phyloP scores from a whole-genome alignment of 2,113 vertebrate species.

The Lanius ludovicianus region DNA sequence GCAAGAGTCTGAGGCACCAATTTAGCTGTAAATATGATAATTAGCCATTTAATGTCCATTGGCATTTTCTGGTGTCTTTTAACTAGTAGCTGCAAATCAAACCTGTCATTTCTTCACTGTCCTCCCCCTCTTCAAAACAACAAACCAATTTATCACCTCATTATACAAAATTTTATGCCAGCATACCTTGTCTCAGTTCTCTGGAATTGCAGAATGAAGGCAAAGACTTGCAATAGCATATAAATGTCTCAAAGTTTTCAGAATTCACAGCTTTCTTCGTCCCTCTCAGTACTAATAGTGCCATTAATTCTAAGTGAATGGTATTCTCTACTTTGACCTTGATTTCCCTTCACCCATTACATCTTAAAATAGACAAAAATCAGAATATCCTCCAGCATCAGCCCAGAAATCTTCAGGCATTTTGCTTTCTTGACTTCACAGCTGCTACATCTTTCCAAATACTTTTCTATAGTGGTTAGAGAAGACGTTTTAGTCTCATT shows the following conservation, averaged over 20 bases:
- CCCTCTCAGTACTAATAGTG: not conserved
- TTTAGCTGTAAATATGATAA: conserved; percentile 22
- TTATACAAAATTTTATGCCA: conserved; percentile 18
- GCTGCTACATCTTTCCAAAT: not conserved
- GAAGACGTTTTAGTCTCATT: not conserved
- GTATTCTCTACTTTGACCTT: not conserved
- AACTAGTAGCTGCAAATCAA: conserved; percentile 1
- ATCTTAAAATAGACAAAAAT: not conserved
- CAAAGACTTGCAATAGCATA: not conserved
- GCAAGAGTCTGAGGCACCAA: not conserved
- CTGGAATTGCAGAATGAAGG: not conserved
- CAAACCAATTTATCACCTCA: conserved; percentile 16
- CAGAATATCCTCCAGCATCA: not conserved
- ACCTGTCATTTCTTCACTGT: conserved; percentile 1
- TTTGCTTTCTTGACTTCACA: not conserved
- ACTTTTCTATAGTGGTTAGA: not conserved
- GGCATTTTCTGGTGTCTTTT: conserved; percentile 27
- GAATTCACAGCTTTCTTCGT: not conserved
- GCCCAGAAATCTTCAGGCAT: not conserved
- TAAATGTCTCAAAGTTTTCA: not conserved
- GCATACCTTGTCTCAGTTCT: not conserved
- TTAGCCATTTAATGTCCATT: conserved; percentile 36
- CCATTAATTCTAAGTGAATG: not conserved
- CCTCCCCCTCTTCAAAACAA: conserved; percentile 14
- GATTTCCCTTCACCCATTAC: not conserved